Percentiles rank a stretch among this genome's conserved stretches.
Conservation (phyloP, 2,113 vertebrate genomes). For the Psettodes erumei region DNA sequence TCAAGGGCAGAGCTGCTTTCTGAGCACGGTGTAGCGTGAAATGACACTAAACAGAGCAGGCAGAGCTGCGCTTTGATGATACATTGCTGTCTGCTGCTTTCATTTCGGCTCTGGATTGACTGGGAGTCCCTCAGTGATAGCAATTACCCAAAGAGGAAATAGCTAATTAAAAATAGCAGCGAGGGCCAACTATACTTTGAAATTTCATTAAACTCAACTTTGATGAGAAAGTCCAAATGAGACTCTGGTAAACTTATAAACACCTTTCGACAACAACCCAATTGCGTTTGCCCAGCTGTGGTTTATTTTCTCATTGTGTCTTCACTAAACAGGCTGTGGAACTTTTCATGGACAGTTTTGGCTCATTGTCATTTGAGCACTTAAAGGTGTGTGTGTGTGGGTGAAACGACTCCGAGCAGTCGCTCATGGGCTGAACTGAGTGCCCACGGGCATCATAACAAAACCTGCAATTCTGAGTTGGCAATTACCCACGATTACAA, state of each 20-base stretch:
- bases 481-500: constrained; percentile 47
- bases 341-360: neutral
- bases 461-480: constrained; percentile 54
- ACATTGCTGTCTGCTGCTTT: constrained; percentile 53
- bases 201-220: constrained; percentile 47
- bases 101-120: constrained; percentile 48
- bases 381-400: neutral
- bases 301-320: neutral
- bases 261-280: constrained; percentile 3
- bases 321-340: neutral
- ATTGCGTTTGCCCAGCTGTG: neutral
- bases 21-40: constrained; percentile 56
- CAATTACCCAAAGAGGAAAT: constrained; percentile 58
- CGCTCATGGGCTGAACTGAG: constrained; percentile 1
- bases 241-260: constrained; percentile 11
- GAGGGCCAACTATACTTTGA: constrained; percentile 34
- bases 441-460: constrained; percentile 30
- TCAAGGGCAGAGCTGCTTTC: constrained; percentile 54
- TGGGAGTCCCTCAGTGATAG: constrained; percentile 41
- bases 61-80: constrained; percentile 68
- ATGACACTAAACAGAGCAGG: constrained; percentile 58
- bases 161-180: constrained; percentile 62
- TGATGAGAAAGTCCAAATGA: constrained; percentile 27
- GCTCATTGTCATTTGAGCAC: constrained; percentile 10
- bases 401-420: constrained; percentile 14